phyloP scores from a whole-genome alignment of 2,797 vertebrate genomes.

The Hoplostethus atlanticus region DNA sequence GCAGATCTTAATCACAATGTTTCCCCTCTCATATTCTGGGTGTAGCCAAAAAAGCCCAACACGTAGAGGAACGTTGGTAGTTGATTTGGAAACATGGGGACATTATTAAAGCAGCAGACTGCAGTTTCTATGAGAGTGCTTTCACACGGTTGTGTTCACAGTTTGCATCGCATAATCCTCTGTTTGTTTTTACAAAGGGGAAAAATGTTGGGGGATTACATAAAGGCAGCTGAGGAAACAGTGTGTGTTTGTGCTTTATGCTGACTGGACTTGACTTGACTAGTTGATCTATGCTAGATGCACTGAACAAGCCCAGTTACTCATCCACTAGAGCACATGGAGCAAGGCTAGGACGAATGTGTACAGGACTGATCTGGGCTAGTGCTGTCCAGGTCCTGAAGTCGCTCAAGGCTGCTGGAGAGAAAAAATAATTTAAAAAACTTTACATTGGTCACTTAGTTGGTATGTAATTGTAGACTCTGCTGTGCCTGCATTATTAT shows the following conservation, averaged over 20 bases:
- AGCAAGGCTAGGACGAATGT: neutral
- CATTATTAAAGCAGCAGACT: constrained; percentile 4
- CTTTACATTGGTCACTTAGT: neutral
- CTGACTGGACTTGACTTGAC: constrained; percentile 13
- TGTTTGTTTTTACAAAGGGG: constrained; percentile 7
- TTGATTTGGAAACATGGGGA: constrained; percentile 24
- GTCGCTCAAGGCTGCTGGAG: neutral
- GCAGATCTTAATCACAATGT: constrained; percentile 12
- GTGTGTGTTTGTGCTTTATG: constrained; percentile 11
- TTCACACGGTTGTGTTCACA: constrained; percentile 28
- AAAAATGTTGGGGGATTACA: constrained; percentile 26
- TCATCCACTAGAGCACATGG: neutral
- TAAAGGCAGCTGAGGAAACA: constrained; percentile 36
- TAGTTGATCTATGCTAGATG: constrained; percentile 8
- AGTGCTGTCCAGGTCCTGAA: neutral
- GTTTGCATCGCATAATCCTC: neutral
- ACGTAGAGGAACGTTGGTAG: neutral
- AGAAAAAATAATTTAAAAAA: neutral
- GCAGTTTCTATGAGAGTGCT: constrained; percentile 16
- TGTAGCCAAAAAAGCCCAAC: neutral
- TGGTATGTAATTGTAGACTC: neutral
- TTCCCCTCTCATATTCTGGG: neutral
- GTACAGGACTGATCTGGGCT: neutral
- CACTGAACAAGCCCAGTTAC: neutral
- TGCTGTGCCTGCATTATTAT: neutral